These are phyloP conservation scores for Hypanus sabinus DNA, from an alignment of 2,113 vertebrate species.

Conservation along the genomic window DNA sequence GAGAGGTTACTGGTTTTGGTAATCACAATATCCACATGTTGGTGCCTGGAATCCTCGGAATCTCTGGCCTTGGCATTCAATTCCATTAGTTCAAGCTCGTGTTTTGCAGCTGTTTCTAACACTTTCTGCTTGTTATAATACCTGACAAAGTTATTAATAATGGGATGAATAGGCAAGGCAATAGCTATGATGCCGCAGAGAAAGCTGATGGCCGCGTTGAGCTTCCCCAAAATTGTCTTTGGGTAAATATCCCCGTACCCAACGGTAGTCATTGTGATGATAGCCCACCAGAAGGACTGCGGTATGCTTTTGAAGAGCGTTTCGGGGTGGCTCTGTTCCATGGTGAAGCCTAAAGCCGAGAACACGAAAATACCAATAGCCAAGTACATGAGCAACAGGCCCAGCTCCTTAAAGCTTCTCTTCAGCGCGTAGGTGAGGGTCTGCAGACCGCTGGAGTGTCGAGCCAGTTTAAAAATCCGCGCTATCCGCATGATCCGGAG, in stretches of 20 bases:
- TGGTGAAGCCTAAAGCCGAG: conserved; percentile 87
- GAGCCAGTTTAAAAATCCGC: conserved; percentile 88
- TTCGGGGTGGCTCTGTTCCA: conserved; percentile 91
- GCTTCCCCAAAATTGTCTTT: conserved; percentile 89
- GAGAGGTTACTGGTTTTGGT: conserved; percentile 38
- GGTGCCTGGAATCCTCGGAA: conserved; percentile 45
- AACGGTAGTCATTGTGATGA: conserved; percentile 97
- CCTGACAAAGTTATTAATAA: conserved; percentile 94
- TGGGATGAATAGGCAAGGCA: conserved; percentile 89
- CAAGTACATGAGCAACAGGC: conserved; percentile 91
- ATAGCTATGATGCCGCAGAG: conserved; percentile 93
- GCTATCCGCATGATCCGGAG: conserved; percentile 87
- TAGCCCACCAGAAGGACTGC: conserved; percentile 97
- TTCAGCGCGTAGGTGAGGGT: conserved; percentile 90
- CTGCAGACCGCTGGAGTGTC: conserved; percentile 87
- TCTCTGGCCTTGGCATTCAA: conserved; percentile 64
- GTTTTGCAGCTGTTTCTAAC: conserved; percentile 86
- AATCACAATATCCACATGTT: conserved; percentile 21
- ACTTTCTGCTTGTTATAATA: conserved; percentile 94
- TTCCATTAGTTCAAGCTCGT: conserved; percentile 88
- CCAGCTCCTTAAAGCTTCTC: conserved; percentile 86
- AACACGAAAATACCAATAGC: conserved; percentile 94
- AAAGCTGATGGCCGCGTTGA: conserved; percentile 93
- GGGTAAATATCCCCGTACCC: conserved; percentile 96
- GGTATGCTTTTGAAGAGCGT: conserved; percentile 96